Percentiles rank a stretch among this genome's conserved stretches.
phyloP scores from a whole-genome alignment of 2,797 vertebrate genomes.

The Anisognathus igniventris region DNA sequence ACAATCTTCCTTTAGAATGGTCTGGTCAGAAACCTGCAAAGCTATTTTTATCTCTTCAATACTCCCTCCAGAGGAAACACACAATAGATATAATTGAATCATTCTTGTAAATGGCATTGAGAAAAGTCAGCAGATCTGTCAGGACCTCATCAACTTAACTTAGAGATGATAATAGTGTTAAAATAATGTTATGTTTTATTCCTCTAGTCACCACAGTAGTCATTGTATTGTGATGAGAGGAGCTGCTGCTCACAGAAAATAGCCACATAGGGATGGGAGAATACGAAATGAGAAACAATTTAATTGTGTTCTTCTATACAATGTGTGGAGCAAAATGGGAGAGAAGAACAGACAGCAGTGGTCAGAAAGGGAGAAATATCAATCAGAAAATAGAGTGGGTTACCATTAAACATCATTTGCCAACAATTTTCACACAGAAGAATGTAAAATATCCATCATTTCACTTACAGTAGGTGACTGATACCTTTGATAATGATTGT shows the following conservation, averaged over 20 bases:
- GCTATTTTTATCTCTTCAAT: background rate
- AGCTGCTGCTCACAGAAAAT: background rate
- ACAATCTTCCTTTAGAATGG: background rate
- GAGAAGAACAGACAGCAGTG: background rate
- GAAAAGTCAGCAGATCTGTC: constrained; percentile 11
- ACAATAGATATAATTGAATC: background rate
- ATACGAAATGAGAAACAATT: background rate
- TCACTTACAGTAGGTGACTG: background rate
- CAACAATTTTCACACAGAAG: background rate
- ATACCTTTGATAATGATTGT: background rate
- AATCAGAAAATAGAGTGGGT: background rate
- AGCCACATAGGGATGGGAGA: background rate
- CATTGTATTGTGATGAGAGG: background rate
- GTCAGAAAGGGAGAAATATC: background rate
- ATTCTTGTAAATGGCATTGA: background rate
- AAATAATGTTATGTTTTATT: background rate
- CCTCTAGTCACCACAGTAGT: background rate
- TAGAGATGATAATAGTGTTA: background rate
- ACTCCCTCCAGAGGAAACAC: background rate
- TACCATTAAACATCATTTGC: background rate
- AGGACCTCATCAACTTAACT: background rate
- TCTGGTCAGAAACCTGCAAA: background rate
- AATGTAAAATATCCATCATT: background rate
- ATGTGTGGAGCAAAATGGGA: background rate
- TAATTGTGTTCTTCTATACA: background rate